These are phyloP conservation scores for Mustela nigripes DNA, from an alignment of 2,113 vertebrate genomes.

Conservation along the genomic window DNA sequence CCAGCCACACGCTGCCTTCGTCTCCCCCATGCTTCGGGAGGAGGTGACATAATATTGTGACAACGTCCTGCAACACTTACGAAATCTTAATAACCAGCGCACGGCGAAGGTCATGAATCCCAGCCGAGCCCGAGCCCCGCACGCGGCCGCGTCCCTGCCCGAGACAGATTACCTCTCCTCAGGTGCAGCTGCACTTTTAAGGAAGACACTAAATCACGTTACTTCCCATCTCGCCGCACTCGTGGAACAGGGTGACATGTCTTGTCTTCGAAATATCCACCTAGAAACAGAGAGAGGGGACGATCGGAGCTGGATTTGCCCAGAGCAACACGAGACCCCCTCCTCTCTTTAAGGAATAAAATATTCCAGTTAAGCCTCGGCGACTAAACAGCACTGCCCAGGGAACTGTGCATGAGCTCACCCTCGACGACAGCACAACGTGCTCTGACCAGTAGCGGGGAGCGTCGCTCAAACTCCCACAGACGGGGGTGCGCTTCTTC, in stretches of 20 bases:
- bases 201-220: conserved; percentile 73
- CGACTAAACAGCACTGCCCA: background rate
- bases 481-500: fast-evolving
- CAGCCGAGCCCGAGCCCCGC: background rate
- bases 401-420: background rate
- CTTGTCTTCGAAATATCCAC: conserved; percentile 70
- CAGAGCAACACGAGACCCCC: background rate
- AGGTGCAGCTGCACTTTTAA: background rate
- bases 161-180: conserved; percentile 63
- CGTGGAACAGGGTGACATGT: conserved; percentile 66
- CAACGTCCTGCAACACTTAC: conserved; percentile 41
- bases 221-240: conserved; percentile 74
- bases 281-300: conserved; percentile 56
- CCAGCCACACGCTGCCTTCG: background rate
- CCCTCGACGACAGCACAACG: background rate
- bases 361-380: background rate
- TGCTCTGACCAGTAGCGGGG: fast-evolving
- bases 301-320: conserved; percentile 20
- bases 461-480: fast-evolving
- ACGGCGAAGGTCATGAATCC: conserved; percentile 74
- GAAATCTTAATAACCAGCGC: conserved; percentile 61
- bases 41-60: conserved; percentile 60
- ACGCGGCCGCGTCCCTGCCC: background rate
- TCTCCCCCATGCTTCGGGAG: background rate
- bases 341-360: background rate